Base-by-base conservation (phyloP, 2,797 vertebrate genomes). In the Poliocrania exsul region DNA sequence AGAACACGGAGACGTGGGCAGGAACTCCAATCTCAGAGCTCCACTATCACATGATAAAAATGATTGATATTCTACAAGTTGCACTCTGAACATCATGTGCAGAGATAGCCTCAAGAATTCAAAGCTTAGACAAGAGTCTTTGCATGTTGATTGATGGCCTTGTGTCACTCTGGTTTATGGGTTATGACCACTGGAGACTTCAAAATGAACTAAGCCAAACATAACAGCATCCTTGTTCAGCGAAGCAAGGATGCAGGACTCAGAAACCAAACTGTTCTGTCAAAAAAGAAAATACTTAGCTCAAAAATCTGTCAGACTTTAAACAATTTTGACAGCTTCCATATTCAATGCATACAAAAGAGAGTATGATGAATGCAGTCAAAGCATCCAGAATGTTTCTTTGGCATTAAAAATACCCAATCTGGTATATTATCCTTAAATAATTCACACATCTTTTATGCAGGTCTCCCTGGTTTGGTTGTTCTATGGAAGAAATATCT, bases 251-350 rank as follows among this genome's bases (percentile, higher is more conserved):
- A 97, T 95, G 92, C 97, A 95, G 91, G 94, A 83, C 88, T 92
- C 71, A 81, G 73, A 94, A 97, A 92, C 89, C 92, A 88, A 96
- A 95, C 60, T 72, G 42, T 82, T 96, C 97, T 98, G 98, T 99
- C 98, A 99, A 97, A 97, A 97, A 98, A 98, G 97, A 97, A 97
- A 94, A 97, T 97, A 96, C 83, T 97, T 97, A 93, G 94, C 97
- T 98, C 90, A 98, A 98, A 97, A 94, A 97, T 97, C 98, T 92
- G 97, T 98, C 98, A 98, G 94, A 97, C 57, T 97, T 97, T 98
- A 97, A 97, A 97, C 93, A 96, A 86, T 97, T 96, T 95, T 98
- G 98, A 98, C 97, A 93, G 92, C 77, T 96, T 98, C 95, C 95
- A 97, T 98, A 98, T 96, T 98, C 97, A 98, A 79, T 86, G 97